Conservation (phyloP, 2,113 vertebrate genomes). For the Macquaria australasica region DNA sequence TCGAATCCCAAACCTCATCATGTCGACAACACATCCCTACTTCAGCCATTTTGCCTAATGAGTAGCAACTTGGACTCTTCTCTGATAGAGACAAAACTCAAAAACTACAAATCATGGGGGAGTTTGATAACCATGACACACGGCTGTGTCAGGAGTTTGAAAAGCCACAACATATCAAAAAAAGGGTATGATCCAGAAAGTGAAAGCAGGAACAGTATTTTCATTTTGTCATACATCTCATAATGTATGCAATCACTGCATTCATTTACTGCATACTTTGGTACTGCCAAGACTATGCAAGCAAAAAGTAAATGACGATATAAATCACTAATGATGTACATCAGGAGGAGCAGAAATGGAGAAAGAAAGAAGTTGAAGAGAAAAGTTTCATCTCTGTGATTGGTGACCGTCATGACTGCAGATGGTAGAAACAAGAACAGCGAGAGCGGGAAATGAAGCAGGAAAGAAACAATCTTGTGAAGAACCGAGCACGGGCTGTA, state of each 20-base stretch:
- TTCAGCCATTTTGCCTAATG: neutral
- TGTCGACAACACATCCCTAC: neutral
- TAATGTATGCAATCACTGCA: neutral
- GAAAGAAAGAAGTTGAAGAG: constrained; percentile 6
- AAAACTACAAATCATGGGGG: neutral
- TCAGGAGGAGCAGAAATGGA: neutral
- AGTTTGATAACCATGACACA: neutral
- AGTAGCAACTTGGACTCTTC: neutral
- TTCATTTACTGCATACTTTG: neutral
- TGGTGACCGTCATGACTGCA: constrained; percentile 32
- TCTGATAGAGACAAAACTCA: neutral
- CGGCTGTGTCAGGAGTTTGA: neutral
- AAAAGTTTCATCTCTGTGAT: constrained; percentile 16
- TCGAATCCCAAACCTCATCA: neutral
- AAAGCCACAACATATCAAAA: neutral
- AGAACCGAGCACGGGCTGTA: constrained; percentile 25
- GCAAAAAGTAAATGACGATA: constrained; percentile 3
- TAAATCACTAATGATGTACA: constrained; percentile 5
- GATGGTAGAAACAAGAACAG: constrained; percentile 16
- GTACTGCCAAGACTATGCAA: neutral
- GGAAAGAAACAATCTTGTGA: constrained; percentile 42
- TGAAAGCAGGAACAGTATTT: neutral
- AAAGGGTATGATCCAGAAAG: neutral
- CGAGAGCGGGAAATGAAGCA: constrained; percentile 40
- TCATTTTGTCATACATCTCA: neutral